A percentile compares a stretch with the other conserved stretches of the same genome.
These are phyloP conservation scores for Pleuronectes platessa DNA, from an alignment of 2,113 vertebrate genomes.

Conservation along the genomic window DNA sequence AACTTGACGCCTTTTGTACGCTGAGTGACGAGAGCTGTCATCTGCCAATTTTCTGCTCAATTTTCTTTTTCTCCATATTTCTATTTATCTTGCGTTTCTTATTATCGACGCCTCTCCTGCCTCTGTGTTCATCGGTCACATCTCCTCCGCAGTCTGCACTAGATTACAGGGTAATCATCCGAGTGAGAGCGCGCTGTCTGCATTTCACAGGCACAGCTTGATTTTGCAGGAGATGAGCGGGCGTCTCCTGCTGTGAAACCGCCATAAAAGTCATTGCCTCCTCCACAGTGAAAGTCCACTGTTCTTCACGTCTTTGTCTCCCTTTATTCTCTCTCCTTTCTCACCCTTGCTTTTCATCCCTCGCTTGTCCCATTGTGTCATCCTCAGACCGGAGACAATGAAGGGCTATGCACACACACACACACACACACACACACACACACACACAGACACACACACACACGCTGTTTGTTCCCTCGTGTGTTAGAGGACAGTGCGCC, in stretches of 20 bases:
- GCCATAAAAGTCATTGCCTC: constrained; percentile 38
- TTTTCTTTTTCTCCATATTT: constrained; percentile 19
- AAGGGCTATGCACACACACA: constrained; percentile 24
- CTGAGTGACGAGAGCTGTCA: constrained; percentile 25
- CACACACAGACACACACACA: constrained; percentile 42
- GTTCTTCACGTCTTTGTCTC: neutral
- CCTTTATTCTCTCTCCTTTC: neutral
- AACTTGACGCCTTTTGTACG: constrained; percentile 27
- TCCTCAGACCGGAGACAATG: constrained; percentile 37
- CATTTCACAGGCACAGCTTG: constrained; percentile 54
- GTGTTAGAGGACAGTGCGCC: constrained; percentile 39
- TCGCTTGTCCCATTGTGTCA: constrained; percentile 2
- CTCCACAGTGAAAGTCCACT: constrained; percentile 28
- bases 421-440: constrained; percentile 7
- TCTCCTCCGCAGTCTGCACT: constrained; percentile 32
- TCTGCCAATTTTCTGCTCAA: neutral
- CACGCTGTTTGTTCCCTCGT: constrained; percentile 42
- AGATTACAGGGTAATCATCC: constrained; percentile 49
- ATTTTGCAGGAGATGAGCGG: constrained; percentile 62
- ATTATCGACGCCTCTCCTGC: neutral
- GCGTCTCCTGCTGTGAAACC: constrained; percentile 59
- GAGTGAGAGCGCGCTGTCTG: constrained; percentile 27
- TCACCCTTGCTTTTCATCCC: neutral
- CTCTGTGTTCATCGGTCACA: constrained; percentile 20
- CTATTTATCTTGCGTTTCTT: constrained; percentile 5